Conservation (phyloP, 2,113 vertebrate genomes). For the Hemiprocne comata region DNA sequence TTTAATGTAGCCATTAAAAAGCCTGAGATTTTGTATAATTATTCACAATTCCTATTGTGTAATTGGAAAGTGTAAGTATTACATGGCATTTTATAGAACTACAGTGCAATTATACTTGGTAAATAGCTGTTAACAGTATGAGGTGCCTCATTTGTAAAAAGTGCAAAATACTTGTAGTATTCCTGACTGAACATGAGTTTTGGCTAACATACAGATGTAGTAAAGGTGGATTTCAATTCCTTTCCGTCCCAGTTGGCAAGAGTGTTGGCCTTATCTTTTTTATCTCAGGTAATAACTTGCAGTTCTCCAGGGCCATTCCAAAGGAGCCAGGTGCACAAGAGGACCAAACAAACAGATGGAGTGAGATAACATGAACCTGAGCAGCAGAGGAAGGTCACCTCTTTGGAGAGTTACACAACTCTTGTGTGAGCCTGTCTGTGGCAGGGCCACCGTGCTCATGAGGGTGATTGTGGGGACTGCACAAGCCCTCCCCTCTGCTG, state of each 20-base stretch:
- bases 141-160: slow-evolving; percentile 47
- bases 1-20: slow-evolving; percentile 69
- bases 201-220: neutral
- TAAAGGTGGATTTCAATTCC: neutral
- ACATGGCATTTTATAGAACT: slow-evolving; percentile 65
- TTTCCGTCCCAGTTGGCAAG: neutral
- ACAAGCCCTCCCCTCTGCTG: neutral
- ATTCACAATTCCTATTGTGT: slow-evolving; percentile 69
- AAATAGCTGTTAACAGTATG: slow-evolving; percentile 58
- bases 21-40: slow-evolving; percentile 60
- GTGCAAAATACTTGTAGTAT: slow-evolving; percentile 25
- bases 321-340: neutral
- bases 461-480: neutral
- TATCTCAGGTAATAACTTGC: neutral
- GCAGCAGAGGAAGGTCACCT: neutral
- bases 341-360: neutral
- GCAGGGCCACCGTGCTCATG: neutral
- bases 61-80: slow-evolving; percentile 65
- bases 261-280: neutral
- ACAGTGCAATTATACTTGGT: slow-evolving; percentile 27
- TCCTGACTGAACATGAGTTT: slow-evolving; percentile 17
- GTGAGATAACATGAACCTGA: neutral
- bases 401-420: neutral
- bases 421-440: neutral
- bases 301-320: neutral